A percentile compares a stretch with the other conserved stretches of the same genome.
phyloP scores from a whole-genome alignment of 1,140 invertebrate species.

The Anthonomus grandis region DNA sequence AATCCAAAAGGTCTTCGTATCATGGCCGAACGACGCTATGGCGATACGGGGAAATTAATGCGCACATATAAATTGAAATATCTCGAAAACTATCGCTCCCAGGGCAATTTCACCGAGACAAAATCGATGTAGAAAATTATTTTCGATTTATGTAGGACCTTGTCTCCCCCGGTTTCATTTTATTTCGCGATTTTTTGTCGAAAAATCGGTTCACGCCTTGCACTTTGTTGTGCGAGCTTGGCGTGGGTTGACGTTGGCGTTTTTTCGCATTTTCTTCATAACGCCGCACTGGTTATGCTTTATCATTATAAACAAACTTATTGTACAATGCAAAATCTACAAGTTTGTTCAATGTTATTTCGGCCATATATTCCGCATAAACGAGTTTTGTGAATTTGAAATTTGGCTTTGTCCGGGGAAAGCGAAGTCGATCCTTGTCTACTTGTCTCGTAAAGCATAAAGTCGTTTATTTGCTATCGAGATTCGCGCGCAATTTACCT shows the following conservation, averaged over 20 bases:
- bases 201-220: conserved; percentile 23
- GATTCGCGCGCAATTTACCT: conserved; percentile 19
- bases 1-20: conserved; percentile 39
- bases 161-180: conserved; percentile 38
- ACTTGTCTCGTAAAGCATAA: not conserved
- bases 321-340: conserved; percentile 7
- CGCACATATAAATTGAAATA: conserved; percentile 36
- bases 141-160: conserved; percentile 43
- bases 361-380: not conserved
- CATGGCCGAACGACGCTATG: conserved; percentile 49
- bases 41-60: conserved; percentile 30
- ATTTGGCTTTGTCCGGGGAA: not conserved
- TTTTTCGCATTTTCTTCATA: conserved; percentile 21
- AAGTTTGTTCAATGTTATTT: conserved; percentile 10
- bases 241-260: conserved; percentile 17
- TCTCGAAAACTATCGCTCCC: conserved; percentile 37
- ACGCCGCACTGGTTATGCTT: not conserved
- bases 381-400: conserved; percentile 10
- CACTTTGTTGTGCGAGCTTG: conserved; percentile 18
- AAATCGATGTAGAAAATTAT: conserved; percentile 43
- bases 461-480: conserved; percentile 10
- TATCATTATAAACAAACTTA: conserved; percentile 6
- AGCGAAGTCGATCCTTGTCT: conserved; percentile 13
- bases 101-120: conserved; percentile 36
- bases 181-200: conserved; percentile 36